Base-by-base conservation (phyloP, 2,888 invertebrate genomes). In the Lasioglossum zephyrum region DNA sequence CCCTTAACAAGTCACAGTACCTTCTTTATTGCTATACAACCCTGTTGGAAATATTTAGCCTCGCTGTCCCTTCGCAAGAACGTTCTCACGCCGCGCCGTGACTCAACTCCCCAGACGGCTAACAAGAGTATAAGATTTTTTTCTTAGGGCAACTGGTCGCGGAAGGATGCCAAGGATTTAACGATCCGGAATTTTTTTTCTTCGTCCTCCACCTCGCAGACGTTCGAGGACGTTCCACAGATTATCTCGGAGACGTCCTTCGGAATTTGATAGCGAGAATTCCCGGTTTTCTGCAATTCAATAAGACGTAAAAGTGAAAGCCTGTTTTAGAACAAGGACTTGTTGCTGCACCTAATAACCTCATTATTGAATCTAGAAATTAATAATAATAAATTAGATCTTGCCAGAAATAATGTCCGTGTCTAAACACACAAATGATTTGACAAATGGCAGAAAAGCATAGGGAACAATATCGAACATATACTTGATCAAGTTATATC, bases 11-110 rank as follows among this genome's bases (percentile, higher is more conserved):
- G 36, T 44, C 53, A 18, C n/a, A n/a, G 57, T 72, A 93, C 92
- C 92, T 93, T 92, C 93, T 90, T 83, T 81, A 47, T 26, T 41
- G 79, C 83, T 89, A 91, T 91, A 89, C 72, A 86, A 88, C 85
- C 93, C 94, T 94, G 92, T 72, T 93, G 89, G 81, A 82, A 86
- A 82, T 89, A 91, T 92, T 93, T 92, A 90, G 85, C 87, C 81
- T 86, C 85, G 88, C 92, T 92, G 93, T 93, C 92, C 92, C 91
- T 91, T 91, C 90, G 92, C 91, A 89, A 89, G 84, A 89, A 88
- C 90, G 91, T 94, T 93, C 93, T 93, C 93, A 94, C 94, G 93
- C 92, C 91, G 87, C 49, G 49, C 53, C 22, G 22, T 72, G 77
- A 84, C 84, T 72, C 53, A 66, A 57, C 81, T 57, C 57, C 72